These are phyloP conservation scores for Ips nitidus DNA, from an alignment of 1,140 invertebrate species.

Conservation along the genomic window DNA sequence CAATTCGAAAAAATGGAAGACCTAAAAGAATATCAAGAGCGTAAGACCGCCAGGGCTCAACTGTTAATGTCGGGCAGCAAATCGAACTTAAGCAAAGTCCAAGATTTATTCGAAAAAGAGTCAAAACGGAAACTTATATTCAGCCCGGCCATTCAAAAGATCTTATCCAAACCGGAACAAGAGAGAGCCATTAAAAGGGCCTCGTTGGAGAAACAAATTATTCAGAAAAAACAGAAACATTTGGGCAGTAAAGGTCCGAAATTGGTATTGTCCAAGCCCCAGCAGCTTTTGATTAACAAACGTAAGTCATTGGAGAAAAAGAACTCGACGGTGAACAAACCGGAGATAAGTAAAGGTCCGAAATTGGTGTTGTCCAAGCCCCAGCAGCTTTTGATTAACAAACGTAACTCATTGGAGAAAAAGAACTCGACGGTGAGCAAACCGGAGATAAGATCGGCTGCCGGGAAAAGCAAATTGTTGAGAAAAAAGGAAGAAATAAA, in stretches of 20 bases:
- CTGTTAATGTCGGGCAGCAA: slow-evolving; percentile 39
- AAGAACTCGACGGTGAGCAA: no score
- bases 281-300: slow-evolving; percentile 9
- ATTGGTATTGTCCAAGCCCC: background rate
- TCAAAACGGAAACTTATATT: slow-evolving; percentile 8
- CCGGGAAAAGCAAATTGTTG: background rate
- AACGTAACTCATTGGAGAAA: background rate
- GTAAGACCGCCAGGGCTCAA: slow-evolving; percentile 56
- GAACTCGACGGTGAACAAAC: background rate
- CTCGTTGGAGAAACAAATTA: background rate
- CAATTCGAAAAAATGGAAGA: slow-evolving; percentile 66
- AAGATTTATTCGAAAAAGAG: background rate
- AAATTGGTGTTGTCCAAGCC: background rate
- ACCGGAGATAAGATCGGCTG: no score
- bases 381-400: background rate
- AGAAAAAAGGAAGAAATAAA: slow-evolving; percentile 31
- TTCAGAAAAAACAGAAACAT: background rate
- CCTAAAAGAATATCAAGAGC: slow-evolving; percentile 58
- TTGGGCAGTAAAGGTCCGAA: background rate
- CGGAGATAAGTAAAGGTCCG: background rate
- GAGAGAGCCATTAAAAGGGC: slow-evolving; percentile 2
- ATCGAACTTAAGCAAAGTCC: background rate
- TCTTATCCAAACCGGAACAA: background rate
- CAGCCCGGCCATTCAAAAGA: background rate
- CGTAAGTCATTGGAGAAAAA: background rate